Base-by-base conservation (phyloP, 2,113 vertebrate species). In the Amphiprion percula region DNA sequence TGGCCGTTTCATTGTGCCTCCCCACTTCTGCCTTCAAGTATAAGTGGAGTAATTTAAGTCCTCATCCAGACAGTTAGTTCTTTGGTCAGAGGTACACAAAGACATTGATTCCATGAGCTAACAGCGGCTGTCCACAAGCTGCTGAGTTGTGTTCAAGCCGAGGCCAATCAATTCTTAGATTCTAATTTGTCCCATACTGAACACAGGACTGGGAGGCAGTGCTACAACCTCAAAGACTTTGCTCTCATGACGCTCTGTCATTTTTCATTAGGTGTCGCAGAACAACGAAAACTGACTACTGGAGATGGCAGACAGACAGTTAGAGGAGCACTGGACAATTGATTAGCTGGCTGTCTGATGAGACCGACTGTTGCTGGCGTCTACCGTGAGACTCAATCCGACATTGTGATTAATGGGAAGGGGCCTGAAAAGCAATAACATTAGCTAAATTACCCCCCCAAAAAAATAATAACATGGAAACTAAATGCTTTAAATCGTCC, bases 141-240 rank as follows among this genome's bases (percentile, higher is more conserved):
- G 88, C 81, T 72, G 82, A 83, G 74, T 71, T 17, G 9, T 53
- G 47, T 56, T 83, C 41, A 72, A 73, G 59, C 17, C 26, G 62
- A 60, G 60, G 46, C 54, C 39, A 33, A 78, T 87, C 75, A 14
- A 83, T 90, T 78, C 17, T 49, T 47, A 53, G 53, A 59, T 60
- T 82, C 79, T 67, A 70, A 84, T 68, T 70, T 50, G 60, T 64
- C 56, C 4, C 2, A 54, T 83, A 85, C 87, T 81, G 72, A 86
- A 68, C 56, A 23, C n/a, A n/a, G 62, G 71, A 70, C 58, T 23
- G 53, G 74, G 73, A 83, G 65, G 69, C 65, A 53, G 66, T 53
- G 39, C 68, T 11, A 37, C 47, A 52, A 41, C 50, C 58, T 68
- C 28, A 23, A 33, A 65, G 46, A 53, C 3, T 55, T 83, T 60